phyloP scores from a whole-genome alignment of 1,140 invertebrate species.

The Conopomorpha cramerella region DNA sequence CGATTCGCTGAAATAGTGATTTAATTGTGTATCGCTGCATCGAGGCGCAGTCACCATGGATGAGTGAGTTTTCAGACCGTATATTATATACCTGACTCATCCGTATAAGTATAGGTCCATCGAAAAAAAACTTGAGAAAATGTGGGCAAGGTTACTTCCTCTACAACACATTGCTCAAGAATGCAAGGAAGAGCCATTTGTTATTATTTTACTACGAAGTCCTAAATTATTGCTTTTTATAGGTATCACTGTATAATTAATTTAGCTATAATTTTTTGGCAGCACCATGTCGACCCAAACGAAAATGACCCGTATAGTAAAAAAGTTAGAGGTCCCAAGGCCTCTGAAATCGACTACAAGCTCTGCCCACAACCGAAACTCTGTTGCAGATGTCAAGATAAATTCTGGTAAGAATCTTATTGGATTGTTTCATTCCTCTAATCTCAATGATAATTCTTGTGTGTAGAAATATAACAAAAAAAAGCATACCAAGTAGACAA shows the following conservation, averaged over 20 bases:
- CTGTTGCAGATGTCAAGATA: constrained; percentile 52
- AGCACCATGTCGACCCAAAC: constrained; percentile 58
- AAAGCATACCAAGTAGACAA: no score
- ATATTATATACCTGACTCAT: no score
- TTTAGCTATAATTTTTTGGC: no score
- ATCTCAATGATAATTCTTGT: constrained; percentile 2
- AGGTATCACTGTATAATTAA: no score
- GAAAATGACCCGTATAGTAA: constrained; percentile 64
- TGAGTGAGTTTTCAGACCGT: constrained; percentile 45
- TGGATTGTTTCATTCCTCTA: constrained; percentile 4
- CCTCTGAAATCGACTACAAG: constrained; percentile 68
- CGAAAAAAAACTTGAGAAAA: no score
- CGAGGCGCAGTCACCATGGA: constrained; percentile 42
- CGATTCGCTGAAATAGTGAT: constrained; percentile 41
- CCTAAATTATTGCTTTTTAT: no score
- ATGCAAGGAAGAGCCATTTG: no score
- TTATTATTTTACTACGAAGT: no score
- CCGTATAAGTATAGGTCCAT: no score
- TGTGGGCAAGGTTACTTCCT: no score
- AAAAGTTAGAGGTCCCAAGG: constrained; percentile 75
- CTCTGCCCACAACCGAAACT: constrained; percentile 53
- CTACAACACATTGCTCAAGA: no score
- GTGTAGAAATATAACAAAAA: no score
- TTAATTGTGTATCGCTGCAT: constrained; percentile 30
- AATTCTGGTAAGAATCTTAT: constrained; percentile 50